phyloP scores from a whole-genome alignment of 64 coral and sea anemone species.

The Hydrozoanthus tunicans region DNA sequence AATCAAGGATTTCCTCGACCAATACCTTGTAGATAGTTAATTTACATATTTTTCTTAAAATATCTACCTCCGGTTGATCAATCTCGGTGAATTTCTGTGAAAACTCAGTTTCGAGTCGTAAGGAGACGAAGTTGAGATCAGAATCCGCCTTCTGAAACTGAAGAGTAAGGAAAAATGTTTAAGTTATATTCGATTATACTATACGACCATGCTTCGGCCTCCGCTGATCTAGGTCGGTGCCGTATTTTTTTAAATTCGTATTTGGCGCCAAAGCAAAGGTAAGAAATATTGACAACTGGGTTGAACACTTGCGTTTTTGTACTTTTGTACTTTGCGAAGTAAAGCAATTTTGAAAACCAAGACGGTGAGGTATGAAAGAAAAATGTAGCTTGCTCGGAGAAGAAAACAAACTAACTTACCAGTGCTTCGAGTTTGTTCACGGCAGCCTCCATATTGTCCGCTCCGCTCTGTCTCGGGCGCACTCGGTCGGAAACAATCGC shows the following conservation, averaged over 20 bases:
- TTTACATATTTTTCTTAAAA: not conserved
- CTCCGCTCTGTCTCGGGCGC: not conserved
- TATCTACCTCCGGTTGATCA: conserved; percentile 56
- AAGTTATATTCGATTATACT: not conserved
- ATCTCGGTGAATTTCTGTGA: conserved; percentile 70
- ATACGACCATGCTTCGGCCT: not conserved
- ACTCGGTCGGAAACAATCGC: too few relatives aligned
- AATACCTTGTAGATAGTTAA: too few relatives aligned
- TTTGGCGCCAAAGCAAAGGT: conserved; percentile 77
- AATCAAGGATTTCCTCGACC: too few relatives aligned
- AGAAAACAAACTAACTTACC: conserved; percentile 66
- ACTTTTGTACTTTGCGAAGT: not conserved
- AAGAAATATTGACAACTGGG: not conserved
- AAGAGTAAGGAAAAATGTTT: conserved; percentile 7
- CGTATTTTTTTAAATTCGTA: conserved; percentile 34
- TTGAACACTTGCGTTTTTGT: not conserved
- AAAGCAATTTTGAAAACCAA: not conserved
- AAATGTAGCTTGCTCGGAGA: not conserved
- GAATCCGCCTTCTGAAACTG: conserved; percentile 97
- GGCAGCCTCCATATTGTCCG: conserved; percentile 79
- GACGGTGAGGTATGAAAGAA: not conserved
- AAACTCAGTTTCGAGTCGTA: conserved; percentile 85
- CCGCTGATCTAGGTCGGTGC: not conserved
- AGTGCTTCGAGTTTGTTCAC: conserved; percentile 91
- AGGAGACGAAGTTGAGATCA: conserved; percentile 85